These are phyloP conservation scores for Xiphorhynchus erythropygius DNA, from an alignment of 2,797 vertebrate genomes.

Conservation along the genomic window DNA sequence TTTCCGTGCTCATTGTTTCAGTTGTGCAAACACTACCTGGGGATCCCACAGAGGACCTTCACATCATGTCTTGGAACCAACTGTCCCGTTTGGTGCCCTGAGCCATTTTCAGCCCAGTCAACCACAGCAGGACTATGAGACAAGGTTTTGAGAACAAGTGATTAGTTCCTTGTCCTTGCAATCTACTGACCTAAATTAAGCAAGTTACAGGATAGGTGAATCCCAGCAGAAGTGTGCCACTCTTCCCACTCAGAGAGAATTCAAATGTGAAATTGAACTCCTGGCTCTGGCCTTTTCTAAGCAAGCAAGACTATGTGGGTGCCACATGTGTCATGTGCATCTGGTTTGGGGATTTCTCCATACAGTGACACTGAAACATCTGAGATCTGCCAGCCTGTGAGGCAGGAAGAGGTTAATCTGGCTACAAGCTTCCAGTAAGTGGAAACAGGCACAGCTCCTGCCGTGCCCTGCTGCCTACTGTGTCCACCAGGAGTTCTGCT, in stretches of 20 bases:
- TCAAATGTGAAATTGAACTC: neutral
- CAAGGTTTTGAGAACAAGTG: neutral
- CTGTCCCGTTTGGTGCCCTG: neutral
- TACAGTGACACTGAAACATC: neutral
- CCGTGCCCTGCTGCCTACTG: fast-evolving
- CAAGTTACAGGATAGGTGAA: neutral
- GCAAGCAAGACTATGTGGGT: neutral
- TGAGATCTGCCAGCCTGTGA: neutral
- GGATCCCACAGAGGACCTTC: neutral
- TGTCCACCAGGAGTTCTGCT: neutral
- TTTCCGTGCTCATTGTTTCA: neutral
- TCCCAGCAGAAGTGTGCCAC: neutral
- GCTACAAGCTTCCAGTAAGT: neutral
- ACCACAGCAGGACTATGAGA: neutral
- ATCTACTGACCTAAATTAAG: neutral
- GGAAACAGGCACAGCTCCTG: neutral
- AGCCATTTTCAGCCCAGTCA: neutral
- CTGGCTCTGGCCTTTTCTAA: neutral
- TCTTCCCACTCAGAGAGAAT: neutral
- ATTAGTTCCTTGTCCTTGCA: neutral
- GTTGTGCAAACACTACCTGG: neutral
- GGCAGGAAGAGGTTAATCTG: neutral
- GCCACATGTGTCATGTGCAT: fast-evolving
- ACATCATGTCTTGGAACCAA: neutral
- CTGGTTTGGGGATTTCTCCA: neutral